Base-by-base conservation (phyloP, 2,797 vertebrate species). In the Prionace glauca region DNA sequence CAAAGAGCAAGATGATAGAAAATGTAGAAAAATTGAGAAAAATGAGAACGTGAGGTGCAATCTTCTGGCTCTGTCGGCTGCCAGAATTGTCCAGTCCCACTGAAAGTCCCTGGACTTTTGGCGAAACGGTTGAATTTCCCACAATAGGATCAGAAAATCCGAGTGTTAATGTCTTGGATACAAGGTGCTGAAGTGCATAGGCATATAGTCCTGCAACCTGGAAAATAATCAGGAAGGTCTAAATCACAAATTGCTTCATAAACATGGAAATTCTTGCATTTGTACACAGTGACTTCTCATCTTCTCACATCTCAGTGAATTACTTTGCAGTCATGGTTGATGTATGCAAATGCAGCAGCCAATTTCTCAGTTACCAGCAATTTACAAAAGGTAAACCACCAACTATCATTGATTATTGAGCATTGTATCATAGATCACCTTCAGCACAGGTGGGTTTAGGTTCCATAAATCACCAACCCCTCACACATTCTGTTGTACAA, bases 151-250 rank as follows among this genome's bases (percentile, higher is more conserved):
- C 62, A 10, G 62, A 65, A 65, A 11, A 65, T 65, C 62, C 62
- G 5, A 65, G 62, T 14, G 1, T 36, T 91, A 67, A 36, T 45
- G 12, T 56, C 88, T 65, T 69, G 9, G 45, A 67, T 92, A 20
- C 36, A 36, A 92, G 62, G 90, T 92, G 81, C 81, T 45, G 90
- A 69, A 92, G 65, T 67, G 62, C 20, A 84, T 20, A 92, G 18
- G 65, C 36, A 65, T 69, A 22, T 41, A 10, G 62, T 92, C 62
- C 20, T 41, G 62, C n/a, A 67, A 92, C 22, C 65, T 92, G 90
- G n/a, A 92, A 92, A 92, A 92, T 20, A 92, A 69, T 41, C 65
- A 92, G 56, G 62, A 69, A 69, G 90, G n/a, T 69, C 65, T 18
- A 24, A 41, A 67, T 69, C 65, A 92, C 36, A 69, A 69, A 69